These are phyloP conservation scores for Carabus problematicus DNA, from an alignment of 2,888 invertebrate species.

Conservation along the genomic window DNA sequence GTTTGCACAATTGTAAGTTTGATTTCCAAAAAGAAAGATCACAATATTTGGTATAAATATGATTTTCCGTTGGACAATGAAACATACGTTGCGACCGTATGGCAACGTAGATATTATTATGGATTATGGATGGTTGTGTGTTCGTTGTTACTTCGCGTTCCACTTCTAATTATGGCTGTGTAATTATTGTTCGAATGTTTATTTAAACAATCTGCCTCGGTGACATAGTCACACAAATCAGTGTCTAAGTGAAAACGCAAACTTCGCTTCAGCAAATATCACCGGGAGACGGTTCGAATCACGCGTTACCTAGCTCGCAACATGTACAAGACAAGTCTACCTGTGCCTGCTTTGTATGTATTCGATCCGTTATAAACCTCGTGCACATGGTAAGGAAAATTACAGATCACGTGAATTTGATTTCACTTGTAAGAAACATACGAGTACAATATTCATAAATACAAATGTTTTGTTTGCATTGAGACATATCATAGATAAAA, in stretches of 20 bases:
- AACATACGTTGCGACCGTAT: no score
- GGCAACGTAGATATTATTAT: not conserved
- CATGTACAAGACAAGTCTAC: not conserved
- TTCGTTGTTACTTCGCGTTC: not conserved
- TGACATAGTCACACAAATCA: slow-evolving; percentile 42
- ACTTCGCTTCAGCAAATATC: slow-evolving; percentile 8
- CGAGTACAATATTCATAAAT: no score
- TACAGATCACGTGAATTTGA: no score
- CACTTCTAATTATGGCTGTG: slow-evolving; percentile 18
- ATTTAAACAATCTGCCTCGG: slow-evolving; percentile 40
- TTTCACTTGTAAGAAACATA: no score
- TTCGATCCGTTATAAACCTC: no score
- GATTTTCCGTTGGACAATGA: no score
- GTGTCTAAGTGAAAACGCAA: slow-evolving; percentile 38
- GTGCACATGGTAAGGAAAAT: no score
- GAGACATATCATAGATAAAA: no score
- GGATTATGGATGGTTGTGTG: no score
- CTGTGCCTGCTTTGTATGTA: no score
- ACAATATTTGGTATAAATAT: no score
- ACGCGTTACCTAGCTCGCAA: not conserved
- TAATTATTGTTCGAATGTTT: slow-evolving; percentile 39
- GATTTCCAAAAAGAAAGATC: not conserved
- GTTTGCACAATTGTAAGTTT: slow-evolving; percentile 4
- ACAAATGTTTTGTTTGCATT: no score
- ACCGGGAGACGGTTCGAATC: not conserved